These are phyloP conservation scores for Eubucco bourcierii DNA, from an alignment of 2,113 vertebrate genomes.

Conservation along the genomic window DNA sequence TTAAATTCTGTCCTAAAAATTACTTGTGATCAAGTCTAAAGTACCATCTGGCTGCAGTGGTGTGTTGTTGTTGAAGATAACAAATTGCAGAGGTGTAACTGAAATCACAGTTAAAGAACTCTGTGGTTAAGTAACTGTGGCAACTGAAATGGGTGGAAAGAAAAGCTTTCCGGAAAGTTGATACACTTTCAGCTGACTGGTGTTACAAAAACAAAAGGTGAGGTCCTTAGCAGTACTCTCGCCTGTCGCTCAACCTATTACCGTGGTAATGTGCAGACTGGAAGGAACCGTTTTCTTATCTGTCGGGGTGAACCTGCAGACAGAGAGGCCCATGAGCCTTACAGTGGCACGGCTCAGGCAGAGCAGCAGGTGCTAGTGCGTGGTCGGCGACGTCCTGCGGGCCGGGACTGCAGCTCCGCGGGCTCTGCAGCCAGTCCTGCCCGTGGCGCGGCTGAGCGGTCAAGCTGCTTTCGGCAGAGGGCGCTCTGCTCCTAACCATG, in stretches of 20 bases:
- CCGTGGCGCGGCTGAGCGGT: neutral
- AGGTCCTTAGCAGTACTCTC: neutral
- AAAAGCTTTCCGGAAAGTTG: neutral
- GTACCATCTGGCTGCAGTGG: neutral
- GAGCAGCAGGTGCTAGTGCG: rapidly evolving
- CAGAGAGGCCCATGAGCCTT: rapidly evolving
- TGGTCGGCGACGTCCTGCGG: rapidly evolving
- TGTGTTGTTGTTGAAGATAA: neutral
- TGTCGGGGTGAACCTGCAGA: rapidly evolving
- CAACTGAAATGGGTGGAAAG: neutral
- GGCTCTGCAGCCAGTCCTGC: neutral
- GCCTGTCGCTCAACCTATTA: neutral
- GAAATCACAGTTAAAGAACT: neutral
- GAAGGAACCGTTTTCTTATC: neutral
- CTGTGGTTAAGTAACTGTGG: neutral
- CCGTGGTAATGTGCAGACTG: rapidly evolving
- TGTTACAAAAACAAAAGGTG: rapidly evolving
- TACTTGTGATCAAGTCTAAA: neutral
- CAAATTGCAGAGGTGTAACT: neutral
- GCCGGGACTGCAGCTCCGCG: neutral
- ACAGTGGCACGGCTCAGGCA: rapidly evolving
- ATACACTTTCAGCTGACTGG: rapidly evolving
- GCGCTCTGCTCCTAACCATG: constrained; percentile 41
- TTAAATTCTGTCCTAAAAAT: neutral
- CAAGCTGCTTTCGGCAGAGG: constrained; percentile 5